Percentiles rank a stretch among this genome's conserved stretches.
Evolutionary conservation across 1,140 invertebrate genomes (phyloP).

Genomic region (Hylyphantes graminicola): DNA sequence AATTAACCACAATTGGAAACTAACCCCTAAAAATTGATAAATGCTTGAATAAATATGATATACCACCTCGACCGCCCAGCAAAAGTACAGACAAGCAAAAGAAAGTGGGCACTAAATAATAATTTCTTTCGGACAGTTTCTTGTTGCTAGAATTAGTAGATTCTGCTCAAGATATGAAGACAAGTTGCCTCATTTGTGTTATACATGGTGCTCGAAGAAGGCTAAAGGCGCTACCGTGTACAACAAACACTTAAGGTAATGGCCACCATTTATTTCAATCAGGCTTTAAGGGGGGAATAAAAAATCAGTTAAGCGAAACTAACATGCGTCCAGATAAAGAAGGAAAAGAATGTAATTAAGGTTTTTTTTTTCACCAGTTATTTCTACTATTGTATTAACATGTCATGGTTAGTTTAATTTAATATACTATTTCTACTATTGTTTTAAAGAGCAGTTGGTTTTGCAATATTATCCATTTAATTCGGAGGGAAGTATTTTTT

Average conservation of each 20-base stretch:
- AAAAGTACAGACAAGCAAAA: slow-evolving; percentile 1
- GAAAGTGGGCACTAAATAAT: slow-evolving; percentile 27
- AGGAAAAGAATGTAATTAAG: no score
- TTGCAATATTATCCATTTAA: no score
- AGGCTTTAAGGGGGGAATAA: slow-evolving; percentile 35
- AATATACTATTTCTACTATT: no score
- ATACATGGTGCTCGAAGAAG: slow-evolving; percentile 33
- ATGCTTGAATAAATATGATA: no score
- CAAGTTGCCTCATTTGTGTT: slow-evolving; percentile 59
- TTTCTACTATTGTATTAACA: no score
- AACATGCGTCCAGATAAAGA: slow-evolving; percentile 5
- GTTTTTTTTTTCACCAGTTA: no score
- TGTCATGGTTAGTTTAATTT: no score
- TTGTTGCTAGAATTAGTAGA: slow-evolving; percentile 39
- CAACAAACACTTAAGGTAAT: slow-evolving; percentile 57
- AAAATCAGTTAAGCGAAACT: slow-evolving; percentile 49
- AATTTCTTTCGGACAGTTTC: slow-evolving; percentile 26
- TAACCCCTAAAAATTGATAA: no score
- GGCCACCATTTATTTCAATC: slow-evolving; percentile 58
- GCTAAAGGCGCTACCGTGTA: slow-evolving; percentile 18
- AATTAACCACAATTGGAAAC: no score
- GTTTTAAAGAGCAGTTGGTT: no score
- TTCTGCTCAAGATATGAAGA: slow-evolving; percentile 53
- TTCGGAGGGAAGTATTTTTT: no score
- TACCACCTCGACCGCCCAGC: not conserved